A percentile compares a stretch with the other conserved stretches of the same genome.
Evolutionary conservation across 2,888 invertebrate species (phyloP).

Genomic region (Neoaliturus tenellus): DNA sequence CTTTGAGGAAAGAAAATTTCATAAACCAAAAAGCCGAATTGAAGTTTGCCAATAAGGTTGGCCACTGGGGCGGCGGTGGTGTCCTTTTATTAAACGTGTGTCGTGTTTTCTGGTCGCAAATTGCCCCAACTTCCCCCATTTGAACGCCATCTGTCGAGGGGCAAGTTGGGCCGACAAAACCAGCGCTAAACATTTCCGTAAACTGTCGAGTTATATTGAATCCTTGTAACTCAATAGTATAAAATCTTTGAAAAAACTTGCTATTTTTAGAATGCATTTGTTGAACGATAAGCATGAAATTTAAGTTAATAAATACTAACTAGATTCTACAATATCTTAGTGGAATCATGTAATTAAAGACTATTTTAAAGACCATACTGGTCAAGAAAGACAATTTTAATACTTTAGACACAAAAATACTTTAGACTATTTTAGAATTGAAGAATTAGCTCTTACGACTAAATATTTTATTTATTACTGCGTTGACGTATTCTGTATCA

Average conservation of each 20-base stretch:
- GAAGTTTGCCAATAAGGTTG: slow-evolving; percentile 14
- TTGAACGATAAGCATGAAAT: too few species aligned
- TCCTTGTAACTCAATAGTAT: background rate
- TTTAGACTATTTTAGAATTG: too few species aligned
- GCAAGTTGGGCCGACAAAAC: background rate
- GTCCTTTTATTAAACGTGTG: slow-evolving; percentile 45
- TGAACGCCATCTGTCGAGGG: slow-evolving; percentile 23
- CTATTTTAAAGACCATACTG: too few species aligned
- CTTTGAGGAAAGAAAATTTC: background rate
- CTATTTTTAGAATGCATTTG: too few species aligned
- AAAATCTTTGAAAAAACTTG: background rate
- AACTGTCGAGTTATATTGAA: background rate
- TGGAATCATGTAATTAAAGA: too few species aligned
- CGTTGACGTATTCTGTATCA: too few species aligned
- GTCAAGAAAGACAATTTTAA: too few species aligned
- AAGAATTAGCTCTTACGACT: too few species aligned
- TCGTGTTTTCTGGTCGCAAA: slow-evolving; percentile 45
- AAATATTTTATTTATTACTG: too few species aligned
- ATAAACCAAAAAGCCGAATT: slow-evolving; percentile 19
- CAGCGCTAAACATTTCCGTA: background rate
- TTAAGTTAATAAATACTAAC: too few species aligned
- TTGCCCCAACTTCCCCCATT: slow-evolving; percentile 42
- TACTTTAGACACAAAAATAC: too few species aligned
- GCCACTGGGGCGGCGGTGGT: background rate
- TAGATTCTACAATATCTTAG: too few species aligned